These are phyloP conservation scores for Arge pagana DNA, from an alignment of 2,888 invertebrate species.

Conservation along the genomic window DNA sequence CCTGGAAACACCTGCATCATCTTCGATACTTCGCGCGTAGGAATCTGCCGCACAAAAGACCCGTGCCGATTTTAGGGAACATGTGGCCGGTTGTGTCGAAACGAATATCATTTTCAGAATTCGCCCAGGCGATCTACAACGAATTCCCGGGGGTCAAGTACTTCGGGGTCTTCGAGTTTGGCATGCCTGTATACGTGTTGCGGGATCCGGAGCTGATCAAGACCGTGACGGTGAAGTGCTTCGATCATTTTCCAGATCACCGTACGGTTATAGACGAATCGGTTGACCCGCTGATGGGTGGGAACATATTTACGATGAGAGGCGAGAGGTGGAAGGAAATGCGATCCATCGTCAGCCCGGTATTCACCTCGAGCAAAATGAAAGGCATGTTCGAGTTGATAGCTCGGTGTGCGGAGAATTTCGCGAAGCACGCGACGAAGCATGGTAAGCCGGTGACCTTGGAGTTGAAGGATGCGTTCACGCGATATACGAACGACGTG, in stretches of 20 bases:
- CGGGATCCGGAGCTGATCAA: slow-evolving; percentile 64
- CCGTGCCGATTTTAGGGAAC: slow-evolving; percentile 8
- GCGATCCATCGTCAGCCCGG: slow-evolving; percentile 57
- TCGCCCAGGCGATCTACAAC: background rate
- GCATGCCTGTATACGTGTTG: slow-evolving; percentile 56
- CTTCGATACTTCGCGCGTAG: background rate
- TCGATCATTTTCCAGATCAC: slow-evolving; percentile 63
- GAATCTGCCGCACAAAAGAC: background rate
- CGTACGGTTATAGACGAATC: slow-evolving; percentile 52
- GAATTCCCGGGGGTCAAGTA: slow-evolving; percentile 49
- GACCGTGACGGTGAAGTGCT: slow-evolving; percentile 63
- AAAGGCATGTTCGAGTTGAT: slow-evolving; percentile 45
- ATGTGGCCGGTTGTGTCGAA: slow-evolving; percentile 12
- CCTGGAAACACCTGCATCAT: too few relatives aligned
- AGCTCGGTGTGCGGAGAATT: slow-evolving; percentile 30
- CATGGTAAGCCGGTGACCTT: slow-evolving; percentile 31
- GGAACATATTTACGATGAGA: slow-evolving; percentile 58
- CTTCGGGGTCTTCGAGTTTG: slow-evolving; percentile 59
- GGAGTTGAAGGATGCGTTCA: slow-evolving; percentile 59
- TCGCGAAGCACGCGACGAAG: slow-evolving; percentile 37
- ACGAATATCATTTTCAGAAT: slow-evolving; percentile 1
- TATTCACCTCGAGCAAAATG: slow-evolving; percentile 54
- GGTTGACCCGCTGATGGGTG: slow-evolving; percentile 61
- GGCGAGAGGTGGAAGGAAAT: slow-evolving; percentile 59
- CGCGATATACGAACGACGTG: slow-evolving; percentile 62